Conservation (phyloP, 2,113 vertebrate species). For the Perca fluviatilis region DNA sequence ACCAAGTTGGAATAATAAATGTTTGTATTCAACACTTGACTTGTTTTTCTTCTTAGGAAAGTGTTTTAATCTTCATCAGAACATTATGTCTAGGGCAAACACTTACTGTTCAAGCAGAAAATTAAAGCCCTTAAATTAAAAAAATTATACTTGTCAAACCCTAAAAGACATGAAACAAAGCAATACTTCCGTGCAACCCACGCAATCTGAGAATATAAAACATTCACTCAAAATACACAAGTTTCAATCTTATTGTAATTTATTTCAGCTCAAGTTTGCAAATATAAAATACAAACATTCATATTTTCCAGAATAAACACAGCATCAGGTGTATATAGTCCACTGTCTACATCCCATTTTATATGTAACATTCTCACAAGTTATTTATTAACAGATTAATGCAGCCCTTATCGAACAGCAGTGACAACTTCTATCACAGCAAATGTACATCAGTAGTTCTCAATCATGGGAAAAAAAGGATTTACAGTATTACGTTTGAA, state of each 20-base stretch:
- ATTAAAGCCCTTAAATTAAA: background rate
- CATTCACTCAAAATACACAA: background rate
- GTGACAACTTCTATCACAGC: slow-evolving; percentile 10
- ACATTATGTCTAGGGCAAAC: too few relatives aligned
- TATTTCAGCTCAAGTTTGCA: slow-evolving; percentile 58
- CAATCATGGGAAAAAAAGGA: background rate
- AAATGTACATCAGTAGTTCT: slow-evolving; percentile 39
- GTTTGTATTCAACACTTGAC: slow-evolving; percentile 32
- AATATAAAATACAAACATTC: slow-evolving; percentile 65
- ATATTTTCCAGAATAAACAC: slow-evolving; percentile 41
- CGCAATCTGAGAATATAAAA: background rate
- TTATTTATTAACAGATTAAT: slow-evolving; percentile 12
- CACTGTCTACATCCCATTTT: slow-evolving; percentile 1
- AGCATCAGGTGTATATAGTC: slow-evolving; percentile 2
- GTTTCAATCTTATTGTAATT: slow-evolving; percentile 24
- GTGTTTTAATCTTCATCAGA: background rate
- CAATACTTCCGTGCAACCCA: background rate
- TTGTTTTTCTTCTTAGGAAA: slow-evolving; percentile 13
- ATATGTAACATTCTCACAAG: slow-evolving; percentile 13
- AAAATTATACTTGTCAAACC: background rate
- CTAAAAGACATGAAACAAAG: background rate
- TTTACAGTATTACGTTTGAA: background rate
- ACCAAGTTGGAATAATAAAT: slow-evolving; percentile 51
- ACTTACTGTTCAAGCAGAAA: background rate
- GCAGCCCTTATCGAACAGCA: slow-evolving; percentile 21